Conservation (phyloP, 2,797 vertebrate species). For the Galaxias olidus region DNA sequence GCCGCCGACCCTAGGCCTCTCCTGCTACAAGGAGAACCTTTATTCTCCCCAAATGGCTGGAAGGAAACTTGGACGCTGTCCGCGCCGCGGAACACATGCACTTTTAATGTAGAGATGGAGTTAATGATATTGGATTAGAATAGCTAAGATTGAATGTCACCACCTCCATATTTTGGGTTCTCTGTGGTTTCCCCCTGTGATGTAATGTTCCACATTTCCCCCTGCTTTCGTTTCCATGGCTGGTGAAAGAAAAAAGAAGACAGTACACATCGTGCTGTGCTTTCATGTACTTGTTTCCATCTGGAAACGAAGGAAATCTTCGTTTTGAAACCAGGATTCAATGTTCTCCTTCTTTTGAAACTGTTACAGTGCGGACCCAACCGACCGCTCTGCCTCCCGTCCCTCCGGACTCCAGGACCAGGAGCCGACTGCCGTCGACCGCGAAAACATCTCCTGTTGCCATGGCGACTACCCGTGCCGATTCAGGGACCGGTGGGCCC, state of each 20-base stretch:
- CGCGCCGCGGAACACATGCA: slow-evolving; percentile 42
- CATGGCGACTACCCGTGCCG: slow-evolving; percentile 91
- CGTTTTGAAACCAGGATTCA: slow-evolving; percentile 51
- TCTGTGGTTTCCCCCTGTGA: slow-evolving; percentile 54
- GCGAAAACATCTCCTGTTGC: slow-evolving; percentile 69
- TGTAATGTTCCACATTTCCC: slow-evolving; percentile 54
- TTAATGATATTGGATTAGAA: slow-evolving; percentile 55
- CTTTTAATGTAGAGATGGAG: slow-evolving; percentile 43
- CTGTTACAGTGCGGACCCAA: slow-evolving; percentile 41
- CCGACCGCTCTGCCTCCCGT: slow-evolving; percentile 50
- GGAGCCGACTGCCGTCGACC: slow-evolving; percentile 56
- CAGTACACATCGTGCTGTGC: slow-evolving; percentile 16
- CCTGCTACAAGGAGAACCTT: slow-evolving; percentile 68
- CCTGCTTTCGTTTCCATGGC: slow-evolving; percentile 44
- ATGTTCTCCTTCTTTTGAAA: slow-evolving; percentile 34
- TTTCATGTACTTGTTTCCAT: slow-evolving; percentile 24
- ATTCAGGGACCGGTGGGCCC: slow-evolving; percentile 74
- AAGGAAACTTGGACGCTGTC: slow-evolving; percentile 68
- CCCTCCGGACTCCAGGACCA: slow-evolving; percentile 42
- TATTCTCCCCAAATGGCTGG: slow-evolving; percentile 66
- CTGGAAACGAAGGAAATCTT: slow-evolving; percentile 15
- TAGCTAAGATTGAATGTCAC: slow-evolving; percentile 53
- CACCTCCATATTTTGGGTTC: slow-evolving; percentile 50
- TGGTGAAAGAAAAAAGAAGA: slow-evolving; percentile 20
- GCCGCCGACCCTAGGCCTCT: slow-evolving; percentile 59